Evolutionary conservation across 2,113 vertebrate species (phyloP).

Genomic region (Lutjanus erythropterus): DNA sequence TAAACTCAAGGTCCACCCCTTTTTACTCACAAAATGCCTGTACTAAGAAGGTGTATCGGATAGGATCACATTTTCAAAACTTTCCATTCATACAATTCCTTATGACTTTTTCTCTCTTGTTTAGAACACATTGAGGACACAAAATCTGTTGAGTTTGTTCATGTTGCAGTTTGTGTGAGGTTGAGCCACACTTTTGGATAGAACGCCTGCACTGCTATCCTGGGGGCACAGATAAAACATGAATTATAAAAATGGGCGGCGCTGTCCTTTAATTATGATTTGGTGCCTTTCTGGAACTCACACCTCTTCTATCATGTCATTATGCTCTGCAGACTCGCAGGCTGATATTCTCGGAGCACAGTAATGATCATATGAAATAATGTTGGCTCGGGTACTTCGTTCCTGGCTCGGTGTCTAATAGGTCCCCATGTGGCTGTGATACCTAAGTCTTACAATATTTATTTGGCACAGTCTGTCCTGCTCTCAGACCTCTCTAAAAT

Average conservation of each 20-base stretch:
- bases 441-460: constrained; percentile 59
- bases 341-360: constrained; percentile 38
- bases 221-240: constrained; percentile 12
- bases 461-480: constrained; percentile 37
- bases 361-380: constrained; percentile 54
- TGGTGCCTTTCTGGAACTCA: background rate
- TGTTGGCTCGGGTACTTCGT: constrained; percentile 40
- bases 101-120: too few relatives aligned
- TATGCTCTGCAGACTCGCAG: constrained; percentile 33
- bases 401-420: constrained; percentile 53
- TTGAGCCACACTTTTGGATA: too few relatives aligned
- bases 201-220: too few relatives aligned
- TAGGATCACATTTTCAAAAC: too few relatives aligned
- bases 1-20: too few relatives aligned
- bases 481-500: constrained; percentile 29
- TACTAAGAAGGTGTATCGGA: too few relatives aligned
- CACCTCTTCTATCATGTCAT: constrained; percentile 21
- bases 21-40: too few relatives aligned
- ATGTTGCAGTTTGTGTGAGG: too few relatives aligned
- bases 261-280: constrained; percentile 18
- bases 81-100: too few relatives aligned
- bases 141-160: too few relatives aligned
- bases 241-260: background rate
- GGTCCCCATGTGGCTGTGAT: constrained; percentile 65
- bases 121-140: too few relatives aligned